Percentiles rank a stretch among this genome's conserved stretches.
These are phyloP conservation scores for Chrysolina americana DNA, from an alignment of 2,888 invertebrate genomes.

Conservation along the genomic window DNA sequence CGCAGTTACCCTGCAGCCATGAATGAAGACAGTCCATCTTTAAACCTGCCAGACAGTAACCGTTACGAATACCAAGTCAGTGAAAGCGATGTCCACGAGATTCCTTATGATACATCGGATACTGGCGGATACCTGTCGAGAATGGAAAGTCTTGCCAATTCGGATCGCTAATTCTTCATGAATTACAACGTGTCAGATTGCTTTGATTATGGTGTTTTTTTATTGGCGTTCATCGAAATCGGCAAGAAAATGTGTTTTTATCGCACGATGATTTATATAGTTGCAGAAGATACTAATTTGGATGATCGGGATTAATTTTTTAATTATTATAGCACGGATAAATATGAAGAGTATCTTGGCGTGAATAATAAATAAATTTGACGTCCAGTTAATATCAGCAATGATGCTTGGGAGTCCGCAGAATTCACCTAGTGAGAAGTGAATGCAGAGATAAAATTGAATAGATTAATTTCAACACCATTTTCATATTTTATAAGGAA, in stretches of 20 bases:
- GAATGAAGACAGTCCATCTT: constrained; percentile 28
- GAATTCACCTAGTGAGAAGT: too few relatives aligned
- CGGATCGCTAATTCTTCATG: constrained; percentile 49
- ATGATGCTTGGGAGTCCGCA: too few relatives aligned
- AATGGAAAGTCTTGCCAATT: constrained; percentile 59
- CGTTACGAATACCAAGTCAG: constrained; percentile 38
- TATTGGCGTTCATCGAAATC: not conserved
- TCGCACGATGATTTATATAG: not conserved
- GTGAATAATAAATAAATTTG: too few relatives aligned
- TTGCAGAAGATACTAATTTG: not conserved
- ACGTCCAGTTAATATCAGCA: too few relatives aligned
- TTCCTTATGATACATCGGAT: constrained; percentile 16
- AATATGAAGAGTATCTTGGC: not conserved
- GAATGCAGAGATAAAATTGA: too few relatives aligned
- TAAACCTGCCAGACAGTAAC: constrained; percentile 36
- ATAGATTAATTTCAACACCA: too few relatives aligned
- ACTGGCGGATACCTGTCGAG: constrained; percentile 52
- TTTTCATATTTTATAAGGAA: too few relatives aligned
- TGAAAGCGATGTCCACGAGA: constrained; percentile 34
- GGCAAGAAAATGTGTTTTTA: not conserved
- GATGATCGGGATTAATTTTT: not conserved
- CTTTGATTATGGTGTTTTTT: not conserved
- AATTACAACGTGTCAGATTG: constrained; percentile 12
- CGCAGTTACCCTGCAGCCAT: constrained; percentile 25
- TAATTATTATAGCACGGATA: not conserved